phyloP scores from a whole-genome alignment of 2,113 vertebrate species.

The Pelusios castaneus region DNA sequence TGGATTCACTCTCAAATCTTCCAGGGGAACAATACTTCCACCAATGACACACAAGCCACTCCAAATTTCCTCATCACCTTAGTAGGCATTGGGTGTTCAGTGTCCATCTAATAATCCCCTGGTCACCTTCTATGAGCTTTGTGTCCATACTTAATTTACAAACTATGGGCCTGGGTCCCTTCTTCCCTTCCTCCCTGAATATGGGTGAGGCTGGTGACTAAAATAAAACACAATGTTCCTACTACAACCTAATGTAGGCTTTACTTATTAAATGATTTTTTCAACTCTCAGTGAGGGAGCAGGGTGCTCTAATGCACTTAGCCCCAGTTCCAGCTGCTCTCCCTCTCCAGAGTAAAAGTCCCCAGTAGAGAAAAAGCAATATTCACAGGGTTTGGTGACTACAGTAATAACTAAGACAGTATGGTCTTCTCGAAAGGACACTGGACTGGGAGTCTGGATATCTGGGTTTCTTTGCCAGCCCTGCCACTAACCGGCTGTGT shows the following conservation, averaged over 20 bases:
- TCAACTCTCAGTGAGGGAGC: background rate
- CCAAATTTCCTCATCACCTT: background rate
- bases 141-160: background rate
- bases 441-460: background rate
- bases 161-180: too few relatives aligned
- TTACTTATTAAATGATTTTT: background rate
- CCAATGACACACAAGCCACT: accelerated
- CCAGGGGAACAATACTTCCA: background rate
- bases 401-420: slow-evolving; percentile 37
- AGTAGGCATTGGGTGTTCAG: background rate
- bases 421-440: slow-evolving; percentile 22
- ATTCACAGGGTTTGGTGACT: background rate
- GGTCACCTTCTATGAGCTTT: background rate
- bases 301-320: background rate
- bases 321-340: background rate
- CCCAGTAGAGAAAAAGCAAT: background rate
- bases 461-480: background rate
- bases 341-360: background rate
- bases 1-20: background rate
- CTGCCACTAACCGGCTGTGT: background rate
- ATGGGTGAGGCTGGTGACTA: too few relatives aligned
- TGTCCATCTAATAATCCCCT: accelerated
- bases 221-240: too few relatives aligned
- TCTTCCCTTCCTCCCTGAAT: too few relatives aligned
- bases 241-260: too few relatives aligned